A percentile compares a stretch with the other conserved stretches of the same genome.
phyloP scores from a whole-genome alignment of 2,113 vertebrate species.

The Silurus glanis region DNA sequence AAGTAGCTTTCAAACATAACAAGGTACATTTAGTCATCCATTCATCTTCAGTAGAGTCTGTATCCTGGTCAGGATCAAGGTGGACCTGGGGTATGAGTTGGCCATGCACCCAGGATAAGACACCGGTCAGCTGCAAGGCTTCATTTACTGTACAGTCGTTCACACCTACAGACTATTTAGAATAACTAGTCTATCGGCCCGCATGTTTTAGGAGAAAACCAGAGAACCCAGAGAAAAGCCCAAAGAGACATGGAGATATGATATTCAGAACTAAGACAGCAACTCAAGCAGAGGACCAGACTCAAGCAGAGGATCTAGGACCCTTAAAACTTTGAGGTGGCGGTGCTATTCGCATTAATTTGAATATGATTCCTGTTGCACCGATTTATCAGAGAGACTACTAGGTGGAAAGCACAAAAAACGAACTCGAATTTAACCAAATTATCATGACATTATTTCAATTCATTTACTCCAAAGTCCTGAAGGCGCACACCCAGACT shows the following conservation, averaged over 20 bases:
- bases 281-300: neutral
- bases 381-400: neutral
- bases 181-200: neutral
- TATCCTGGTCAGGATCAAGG: neutral
- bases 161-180: neutral
- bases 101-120: neutral
- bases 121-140: neutral
- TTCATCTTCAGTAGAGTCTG: neutral
- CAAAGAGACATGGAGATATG: neutral
- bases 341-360: neutral
- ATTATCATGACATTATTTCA: neutral
- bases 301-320: neutral
- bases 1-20: neutral
- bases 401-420: neutral
- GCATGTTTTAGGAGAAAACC: neutral
- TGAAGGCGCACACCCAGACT: neutral
- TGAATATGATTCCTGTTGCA: neutral
- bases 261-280: neutral
- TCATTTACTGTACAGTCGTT: neutral
- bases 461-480: neutral
- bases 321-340: neutral
- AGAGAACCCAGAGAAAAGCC: neutral
- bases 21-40: neutral
- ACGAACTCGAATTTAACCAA: neutral
- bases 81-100: neutral